Evolutionary conservation across 64 coral and sea anemone species (phyloP).

Genomic region (Porites lutea): DNA sequence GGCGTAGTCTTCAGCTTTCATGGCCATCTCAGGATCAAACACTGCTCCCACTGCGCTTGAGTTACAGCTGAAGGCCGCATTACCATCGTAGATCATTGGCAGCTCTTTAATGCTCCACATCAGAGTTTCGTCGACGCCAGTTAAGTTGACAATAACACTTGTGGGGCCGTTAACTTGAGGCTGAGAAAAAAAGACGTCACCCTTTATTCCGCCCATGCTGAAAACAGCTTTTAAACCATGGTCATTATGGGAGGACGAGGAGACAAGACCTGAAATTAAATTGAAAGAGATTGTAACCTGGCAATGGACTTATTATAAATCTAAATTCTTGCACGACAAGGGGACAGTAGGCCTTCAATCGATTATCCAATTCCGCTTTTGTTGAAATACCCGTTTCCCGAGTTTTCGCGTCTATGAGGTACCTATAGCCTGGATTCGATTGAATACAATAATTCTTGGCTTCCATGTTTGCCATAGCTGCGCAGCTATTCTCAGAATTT

Average conservation of each 20-base stretch:
- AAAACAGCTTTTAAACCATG: slow-evolving; percentile 18
- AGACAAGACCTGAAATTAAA: slow-evolving; percentile 16
- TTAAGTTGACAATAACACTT: slow-evolving; percentile 59
- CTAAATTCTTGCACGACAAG: too few relatives aligned
- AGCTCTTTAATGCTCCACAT: slow-evolving; percentile 62
- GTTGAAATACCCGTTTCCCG: too few relatives aligned
- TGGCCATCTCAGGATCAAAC: slow-evolving; percentile 51
- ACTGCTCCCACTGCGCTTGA: slow-evolving; percentile 27
- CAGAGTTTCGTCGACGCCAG: slow-evolving; percentile 64
- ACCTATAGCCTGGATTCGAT: too few relatives aligned
- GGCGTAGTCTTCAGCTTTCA: neutral
- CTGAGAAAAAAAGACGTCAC: slow-evolving; percentile 72
- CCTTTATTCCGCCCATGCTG: slow-evolving; percentile 86
- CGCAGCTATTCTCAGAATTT: too few relatives aligned
- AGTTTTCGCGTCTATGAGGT: too few relatives aligned
- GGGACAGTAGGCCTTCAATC: too few relatives aligned
- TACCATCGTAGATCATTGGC: slow-evolving; percentile 89
- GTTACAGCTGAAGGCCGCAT: slow-evolving; percentile 38
- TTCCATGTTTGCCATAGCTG: too few relatives aligned
- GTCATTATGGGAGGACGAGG: neutral
- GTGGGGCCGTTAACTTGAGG: slow-evolving; percentile 8
- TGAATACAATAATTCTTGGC: too few relatives aligned
- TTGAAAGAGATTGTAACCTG: neutral
- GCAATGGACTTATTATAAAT: too few relatives aligned
- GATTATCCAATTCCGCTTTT: too few relatives aligned